A percentile compares a stretch with the other conserved stretches of the same genome.
These are phyloP conservation scores for Zophobas morio DNA, from an alignment of 1,140 invertebrate species.

Conservation along the genomic window DNA sequence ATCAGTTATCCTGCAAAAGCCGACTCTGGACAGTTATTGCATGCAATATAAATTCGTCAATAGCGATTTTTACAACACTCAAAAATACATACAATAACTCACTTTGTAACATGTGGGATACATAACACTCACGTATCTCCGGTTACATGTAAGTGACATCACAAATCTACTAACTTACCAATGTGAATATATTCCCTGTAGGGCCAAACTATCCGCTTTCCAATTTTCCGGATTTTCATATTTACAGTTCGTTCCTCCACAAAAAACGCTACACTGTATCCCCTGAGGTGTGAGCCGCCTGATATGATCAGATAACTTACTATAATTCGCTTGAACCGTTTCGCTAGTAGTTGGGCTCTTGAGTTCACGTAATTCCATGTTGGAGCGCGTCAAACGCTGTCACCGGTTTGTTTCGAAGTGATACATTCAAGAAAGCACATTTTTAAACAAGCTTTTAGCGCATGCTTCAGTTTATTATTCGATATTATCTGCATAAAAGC, in stretches of 20 bases:
- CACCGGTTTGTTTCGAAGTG: slow-evolving; percentile 42
- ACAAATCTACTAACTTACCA: slow-evolving; percentile 74
- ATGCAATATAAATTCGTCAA: too few relatives aligned
- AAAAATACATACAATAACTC: too few relatives aligned
- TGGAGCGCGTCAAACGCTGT: slow-evolving; percentile 18
- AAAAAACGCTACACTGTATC: slow-evolving; percentile 85
- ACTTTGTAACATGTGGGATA: too few relatives aligned
- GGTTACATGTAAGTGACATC: too few relatives aligned
- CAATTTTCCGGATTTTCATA: slow-evolving; percentile 82
- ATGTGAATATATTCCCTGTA: slow-evolving; percentile 86
- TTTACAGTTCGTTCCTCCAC: slow-evolving; percentile 85
- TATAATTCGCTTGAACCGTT: slow-evolving; percentile 63
- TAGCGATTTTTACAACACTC: too few relatives aligned
- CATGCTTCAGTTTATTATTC: slow-evolving; percentile 56
- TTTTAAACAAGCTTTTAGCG: slow-evolving; percentile 47
- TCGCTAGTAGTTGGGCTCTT: slow-evolving; percentile 50
- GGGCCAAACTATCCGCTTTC: slow-evolving; percentile 78
- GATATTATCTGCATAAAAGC: slow-evolving; percentile 54
- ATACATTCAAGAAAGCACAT: slow-evolving; percentile 49
- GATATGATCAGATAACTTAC: slow-evolving; percentile 65
- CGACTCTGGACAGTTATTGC: not conserved
- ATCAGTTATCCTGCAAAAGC: slow-evolving; percentile 83
- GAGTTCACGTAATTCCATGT: slow-evolving; percentile 53
- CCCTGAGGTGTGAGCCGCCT: slow-evolving; percentile 73
- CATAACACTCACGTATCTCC: too few relatives aligned